phyloP scores from a whole-genome alignment of 2,113 vertebrate species.

The Smithornis capensis region DNA sequence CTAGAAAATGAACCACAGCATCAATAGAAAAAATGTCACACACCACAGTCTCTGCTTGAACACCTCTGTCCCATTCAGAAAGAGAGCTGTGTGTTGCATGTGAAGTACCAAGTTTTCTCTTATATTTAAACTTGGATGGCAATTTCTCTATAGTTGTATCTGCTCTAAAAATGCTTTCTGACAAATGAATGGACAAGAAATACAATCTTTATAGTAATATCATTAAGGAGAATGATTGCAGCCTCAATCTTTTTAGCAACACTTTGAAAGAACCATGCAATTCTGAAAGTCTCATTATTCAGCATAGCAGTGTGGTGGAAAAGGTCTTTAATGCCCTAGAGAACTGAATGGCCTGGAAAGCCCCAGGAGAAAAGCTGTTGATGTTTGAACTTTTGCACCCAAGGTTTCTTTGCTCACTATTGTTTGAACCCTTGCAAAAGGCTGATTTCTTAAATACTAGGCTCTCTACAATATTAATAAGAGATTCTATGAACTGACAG shows the following conservation, averaged over 20 bases:
- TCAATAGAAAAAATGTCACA: background rate
- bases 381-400: background rate
- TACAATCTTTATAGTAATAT: background rate
- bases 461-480: background rate
- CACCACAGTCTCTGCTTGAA: background rate
- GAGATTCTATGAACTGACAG: background rate
- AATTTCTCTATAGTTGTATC: background rate
- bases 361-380: background rate
- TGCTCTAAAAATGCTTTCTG: background rate
- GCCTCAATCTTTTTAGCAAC: conserved; percentile 1
- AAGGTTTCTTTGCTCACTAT: background rate
- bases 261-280: background rate
- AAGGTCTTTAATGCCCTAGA: background rate
- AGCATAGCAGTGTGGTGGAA: background rate
- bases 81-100: background rate
- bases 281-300: conserved; percentile 4
- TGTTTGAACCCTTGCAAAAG: background rate
- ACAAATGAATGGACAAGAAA: background rate
- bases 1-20: background rate
- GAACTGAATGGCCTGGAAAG: background rate
- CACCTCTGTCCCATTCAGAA: background rate
- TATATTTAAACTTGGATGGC: background rate
- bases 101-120: background rate
- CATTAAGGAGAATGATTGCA: conserved; percentile 1
- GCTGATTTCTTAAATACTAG: background rate